Evolutionary conservation across 2,113 vertebrate genomes (phyloP).

Genomic region (Mus spicilegus): DNA sequence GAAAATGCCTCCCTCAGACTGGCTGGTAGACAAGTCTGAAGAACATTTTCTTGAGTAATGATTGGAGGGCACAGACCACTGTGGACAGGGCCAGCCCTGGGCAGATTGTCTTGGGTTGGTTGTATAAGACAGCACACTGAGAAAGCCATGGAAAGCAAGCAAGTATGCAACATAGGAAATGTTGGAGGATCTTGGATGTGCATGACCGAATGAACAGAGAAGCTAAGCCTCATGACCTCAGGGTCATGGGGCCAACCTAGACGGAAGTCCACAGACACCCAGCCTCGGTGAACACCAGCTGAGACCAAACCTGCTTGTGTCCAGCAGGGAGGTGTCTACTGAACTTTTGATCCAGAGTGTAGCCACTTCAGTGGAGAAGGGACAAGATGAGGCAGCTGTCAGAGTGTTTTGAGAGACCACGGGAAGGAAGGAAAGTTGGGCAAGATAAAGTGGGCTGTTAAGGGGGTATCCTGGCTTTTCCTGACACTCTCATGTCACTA

Average conservation of each 20-base stretch:
- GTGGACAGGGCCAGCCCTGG: background rate
- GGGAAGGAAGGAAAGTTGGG: background rate
- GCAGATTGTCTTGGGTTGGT: background rate
- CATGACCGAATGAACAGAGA: background rate
- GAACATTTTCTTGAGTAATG: background rate
- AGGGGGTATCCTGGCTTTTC: too few relatives aligned
- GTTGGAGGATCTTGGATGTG: background rate
- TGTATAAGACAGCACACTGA: background rate
- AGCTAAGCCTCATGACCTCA: background rate
- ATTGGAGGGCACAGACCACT: background rate
- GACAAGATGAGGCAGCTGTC: background rate
- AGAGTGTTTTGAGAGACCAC: background rate
- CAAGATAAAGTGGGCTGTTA: background rate
- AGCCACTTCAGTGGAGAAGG: background rate
- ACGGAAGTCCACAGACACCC: background rate
- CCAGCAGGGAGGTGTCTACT: background rate
- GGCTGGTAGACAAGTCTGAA: background rate
- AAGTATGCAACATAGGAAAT: background rate
- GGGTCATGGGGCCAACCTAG: background rate
- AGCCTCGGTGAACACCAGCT: background rate
- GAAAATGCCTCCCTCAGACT: background rate
- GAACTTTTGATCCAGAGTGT: background rate
- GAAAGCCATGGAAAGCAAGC: background rate
- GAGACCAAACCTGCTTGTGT: background rate
- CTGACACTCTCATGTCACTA: background rate